Evolutionary conservation across 2,113 vertebrate species (phyloP), one percentile per base, ranked within the genome.

Genomic region (Onychostoma macrolepis): DNA sequence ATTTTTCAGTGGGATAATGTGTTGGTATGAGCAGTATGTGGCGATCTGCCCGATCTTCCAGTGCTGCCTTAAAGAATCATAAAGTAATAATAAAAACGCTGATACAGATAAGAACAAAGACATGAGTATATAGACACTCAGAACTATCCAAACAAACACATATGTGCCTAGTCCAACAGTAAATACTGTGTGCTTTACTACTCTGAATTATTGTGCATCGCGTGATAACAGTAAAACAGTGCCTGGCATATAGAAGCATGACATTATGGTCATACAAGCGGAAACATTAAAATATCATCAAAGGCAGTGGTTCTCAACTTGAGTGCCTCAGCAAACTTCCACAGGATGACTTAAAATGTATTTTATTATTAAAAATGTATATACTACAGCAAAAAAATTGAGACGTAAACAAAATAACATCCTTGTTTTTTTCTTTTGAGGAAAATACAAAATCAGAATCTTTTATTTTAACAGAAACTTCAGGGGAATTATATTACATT

Each of bases 1-100:
- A 78, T n/a, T 75, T 41, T 86, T 77, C 75, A 84, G 81, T 48
- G 78, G 78, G 85, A 83, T 86, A 89, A 90, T 85, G 50, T 72
- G 67, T 24, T 91, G 90, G 76, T 85, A 92, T 93, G 43, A 88
- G 45, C 88, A 79, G 80, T 85, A 92, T 92, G 91, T 89, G 90
- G 91, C 89, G 10, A 65, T 36, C 79, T 81, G 89, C 81, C 90
- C 74, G n/a, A 4, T 24, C 83, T 90, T 86, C 85, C 83, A 90
- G 84, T 58, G 65, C 41, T n/a, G 82, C 85, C 85, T 88, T 86
- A 86, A 89, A 89, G 38, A 88, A 88, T 85, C 89, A 91, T 87
- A 91, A 92, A 79, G 77, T 45, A 85, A 89, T 80, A 88, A 84
- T 86, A 81, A 84, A 87, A 85, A 77, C 30, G 85, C 45, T n/a